A percentile compares a stretch with the other conserved stretches of the same genome.
These are phyloP conservation scores for Ctenicera cuprea DNA, from an alignment of 2,888 invertebrate species.

Conservation along the genomic window DNA sequence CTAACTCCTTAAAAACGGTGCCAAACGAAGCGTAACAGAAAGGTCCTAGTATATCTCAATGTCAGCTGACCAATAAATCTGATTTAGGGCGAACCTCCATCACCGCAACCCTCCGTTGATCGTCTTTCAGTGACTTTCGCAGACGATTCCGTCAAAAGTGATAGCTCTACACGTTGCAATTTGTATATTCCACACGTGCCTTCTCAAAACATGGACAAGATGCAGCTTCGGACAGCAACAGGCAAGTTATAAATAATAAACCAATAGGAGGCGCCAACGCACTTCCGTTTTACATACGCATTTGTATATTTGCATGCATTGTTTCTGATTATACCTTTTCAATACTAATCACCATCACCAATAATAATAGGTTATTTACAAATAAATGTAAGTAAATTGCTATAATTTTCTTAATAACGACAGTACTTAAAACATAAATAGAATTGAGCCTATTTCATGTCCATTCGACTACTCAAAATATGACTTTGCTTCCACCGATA, in stretches of 20 bases:
- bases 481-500: too few relatives aligned
- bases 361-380: too few relatives aligned
- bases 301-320: not conserved
- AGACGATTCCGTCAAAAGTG: slow-evolving; percentile 71
- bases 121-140: slow-evolving; percentile 85
- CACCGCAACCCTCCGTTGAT: slow-evolving; percentile 83
- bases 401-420: too few relatives aligned
- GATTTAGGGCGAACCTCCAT: slow-evolving; percentile 75
- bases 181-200: slow-evolving; percentile 53
- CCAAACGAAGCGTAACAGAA: not conserved
- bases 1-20: not conserved
- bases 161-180: slow-evolving; percentile 47
- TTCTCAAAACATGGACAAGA: slow-evolving; percentile 63
- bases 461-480: too few relatives aligned
- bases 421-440: too few relatives aligned
- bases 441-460: too few relatives aligned
- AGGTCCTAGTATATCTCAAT: not conserved
- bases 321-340: too few relatives aligned
- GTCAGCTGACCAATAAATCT: slow-evolving; percentile 7
- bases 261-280: not conserved
- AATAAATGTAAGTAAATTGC: too few relatives aligned
- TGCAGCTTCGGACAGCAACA: slow-evolving; percentile 62
- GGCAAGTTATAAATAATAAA: slow-evolving; percentile 49
- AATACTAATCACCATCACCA: too few relatives aligned
- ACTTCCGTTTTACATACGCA: not conserved